Evolutionary conservation across 1,140 invertebrate species (phyloP).

Genomic region (Coenobita brevimanus): DNA sequence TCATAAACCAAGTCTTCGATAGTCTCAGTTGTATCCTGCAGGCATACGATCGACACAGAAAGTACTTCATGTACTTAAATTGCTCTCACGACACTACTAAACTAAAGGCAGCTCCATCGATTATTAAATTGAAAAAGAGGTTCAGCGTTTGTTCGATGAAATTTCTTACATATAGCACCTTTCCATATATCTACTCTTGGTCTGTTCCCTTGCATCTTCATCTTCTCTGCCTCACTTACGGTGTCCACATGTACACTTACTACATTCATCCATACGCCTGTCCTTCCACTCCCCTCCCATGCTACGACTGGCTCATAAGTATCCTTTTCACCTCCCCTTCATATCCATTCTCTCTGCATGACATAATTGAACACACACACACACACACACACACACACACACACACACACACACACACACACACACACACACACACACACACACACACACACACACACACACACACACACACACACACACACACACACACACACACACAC

Average conservation of each 20-base stretch:
- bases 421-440: constrained; percentile 14
- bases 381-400: constrained; percentile 28
- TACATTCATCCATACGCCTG: background rate
- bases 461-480: constrained; percentile 4
- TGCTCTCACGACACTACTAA: no score
- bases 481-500: constrained; percentile 25
- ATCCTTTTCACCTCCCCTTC: background rate
- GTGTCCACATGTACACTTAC: no score
- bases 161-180: background rate
- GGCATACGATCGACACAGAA: no score
- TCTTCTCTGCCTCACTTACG: background rate
- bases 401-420: constrained; percentile 27
- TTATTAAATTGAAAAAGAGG: no score
- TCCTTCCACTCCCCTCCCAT: background rate
- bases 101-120: no score
- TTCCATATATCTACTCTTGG: background rate
- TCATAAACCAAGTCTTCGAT: no score
- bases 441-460: constrained; percentile 7
- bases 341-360: background rate
- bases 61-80: no score
- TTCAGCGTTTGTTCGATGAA: no score
- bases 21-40: no score
- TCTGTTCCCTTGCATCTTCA: background rate
- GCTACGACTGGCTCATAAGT: background rate
- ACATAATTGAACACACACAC: background rate